Evolutionary conservation across 1,140 invertebrate genomes (phyloP).

Genomic region (Chelonus insularis): DNA sequence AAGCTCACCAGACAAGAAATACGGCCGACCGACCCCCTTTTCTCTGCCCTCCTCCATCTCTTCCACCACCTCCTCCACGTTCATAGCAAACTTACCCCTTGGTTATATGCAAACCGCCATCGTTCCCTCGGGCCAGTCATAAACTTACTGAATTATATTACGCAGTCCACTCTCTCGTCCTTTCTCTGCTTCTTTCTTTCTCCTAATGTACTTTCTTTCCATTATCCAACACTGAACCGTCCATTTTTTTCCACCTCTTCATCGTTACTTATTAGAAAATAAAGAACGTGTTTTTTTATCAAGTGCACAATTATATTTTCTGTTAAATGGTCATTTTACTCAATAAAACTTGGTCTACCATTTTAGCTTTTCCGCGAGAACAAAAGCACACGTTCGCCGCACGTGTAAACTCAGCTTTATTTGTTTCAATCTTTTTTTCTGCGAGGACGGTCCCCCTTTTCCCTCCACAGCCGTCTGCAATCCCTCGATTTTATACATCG

Average conservation of each 20-base stretch:
- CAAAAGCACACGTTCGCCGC: not conserved
- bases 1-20: constrained; percentile 61
- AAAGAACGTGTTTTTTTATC: no score
- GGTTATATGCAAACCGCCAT: constrained; percentile 60
- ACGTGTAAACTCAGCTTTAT: not conserved
- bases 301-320: no score
- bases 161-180: constrained; percentile 43
- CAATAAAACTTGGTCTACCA: no score
- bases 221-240: no score
- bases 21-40: constrained; percentile 49
- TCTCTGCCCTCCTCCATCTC: constrained; percentile 34
- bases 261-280: no score
- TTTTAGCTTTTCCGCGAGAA: not conserved
- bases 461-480: not conserved
- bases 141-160: constrained; percentile 62
- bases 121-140: constrained; percentile 56
- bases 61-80: constrained; percentile 21
- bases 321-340: no score
- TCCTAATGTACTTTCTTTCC: not conserved
- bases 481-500: not conserved
- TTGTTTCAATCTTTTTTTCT: no score
- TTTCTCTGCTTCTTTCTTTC: constrained; percentile 5
- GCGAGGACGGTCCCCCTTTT: no score
- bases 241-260: no score
- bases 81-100: constrained; percentile 52